Evolutionary conservation across 2,888 invertebrate genomes (phyloP), one percentile per base, ranked within the genome.

Genomic region (Augiades crinisus): DNA sequence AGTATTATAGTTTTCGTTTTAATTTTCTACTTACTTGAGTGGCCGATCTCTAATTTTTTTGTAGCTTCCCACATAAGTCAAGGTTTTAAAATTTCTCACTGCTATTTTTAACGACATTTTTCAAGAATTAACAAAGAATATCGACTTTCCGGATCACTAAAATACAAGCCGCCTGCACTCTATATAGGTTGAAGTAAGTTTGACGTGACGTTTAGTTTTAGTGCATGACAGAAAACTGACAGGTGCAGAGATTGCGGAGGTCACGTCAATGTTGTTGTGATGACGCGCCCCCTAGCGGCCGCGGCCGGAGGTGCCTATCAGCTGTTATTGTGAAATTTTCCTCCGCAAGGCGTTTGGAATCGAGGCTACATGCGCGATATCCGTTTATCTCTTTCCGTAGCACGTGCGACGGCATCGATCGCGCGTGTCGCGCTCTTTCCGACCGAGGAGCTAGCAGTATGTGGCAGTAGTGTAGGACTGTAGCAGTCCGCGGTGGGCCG

Each of bases 241-340:
- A 58, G 53, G 10, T 22, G 38, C 22, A 10, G 13, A 59, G 64
- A 61, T 56, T 63, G 53, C 27, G 5, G 8, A 7, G 12, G 31
- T 30, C 17, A 43, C 30, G 31, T 31, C 43, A 43, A 5, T 51
- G 30, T 46, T 54, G 60, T 56, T 64, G 68, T 68, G 67, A 68
- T 62, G 57, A 63, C 56, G 70, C 80, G 81, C 78, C 70, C 59
- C 70, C 78, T 73, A 59, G 58, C 66, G 81, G 67, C 55, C 47
- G 55, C 59, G 56, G 60, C 55, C 53, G 51, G 64, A 64, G 77
- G 61, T 61, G 62, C 68, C 68, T 82, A 86, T 86, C 86, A 84
- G 86, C 86, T 88, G 86, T 85, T n/a, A n/a, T n/a, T 88, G 86
- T 85, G 75, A 71, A 71, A 73, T 77, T 79, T 78, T 78, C 72